These are phyloP conservation scores for Synergus itoensis DNA, from an alignment of 2,888 invertebrate species.

Conservation along the genomic window DNA sequence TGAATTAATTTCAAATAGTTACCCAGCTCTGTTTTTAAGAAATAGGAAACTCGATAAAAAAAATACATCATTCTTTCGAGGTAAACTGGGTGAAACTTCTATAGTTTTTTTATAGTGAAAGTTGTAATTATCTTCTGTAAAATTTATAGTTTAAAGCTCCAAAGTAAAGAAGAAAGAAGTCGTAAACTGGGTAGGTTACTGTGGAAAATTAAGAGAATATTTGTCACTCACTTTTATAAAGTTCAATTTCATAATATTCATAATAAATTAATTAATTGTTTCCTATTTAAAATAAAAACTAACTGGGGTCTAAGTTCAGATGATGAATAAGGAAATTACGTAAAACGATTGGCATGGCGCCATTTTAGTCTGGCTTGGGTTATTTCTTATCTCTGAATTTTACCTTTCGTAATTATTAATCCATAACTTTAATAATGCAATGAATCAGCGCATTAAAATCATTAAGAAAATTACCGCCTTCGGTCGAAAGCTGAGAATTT, in stretches of 20 bases:
- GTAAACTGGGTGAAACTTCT: not conserved
- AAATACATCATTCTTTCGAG: not conserved
- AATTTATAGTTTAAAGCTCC: not conserved
- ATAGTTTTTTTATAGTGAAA: not conserved
- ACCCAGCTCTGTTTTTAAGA: no score
- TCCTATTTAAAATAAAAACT: not conserved
- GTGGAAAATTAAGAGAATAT: no score
- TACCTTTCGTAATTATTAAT: no score
- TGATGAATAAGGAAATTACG: not conserved
- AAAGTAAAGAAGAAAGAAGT: not conserved
- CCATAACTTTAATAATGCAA: no score
- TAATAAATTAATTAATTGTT: not conserved
- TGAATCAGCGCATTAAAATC: no score
- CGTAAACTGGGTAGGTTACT: not conserved
- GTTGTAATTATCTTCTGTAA: not conserved
- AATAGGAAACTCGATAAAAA: not conserved
- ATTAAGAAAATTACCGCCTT: no score
- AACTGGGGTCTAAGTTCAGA: not conserved
- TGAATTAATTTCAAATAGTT: no score
- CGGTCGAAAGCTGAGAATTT: not conserved
- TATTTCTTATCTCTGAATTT: no score
- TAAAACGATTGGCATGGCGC: no score
- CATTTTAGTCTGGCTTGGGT: no score
- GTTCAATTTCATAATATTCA: not conserved
- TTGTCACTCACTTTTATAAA: not conserved